These are phyloP conservation scores for Perizoma flavofasciatum DNA, from an alignment of 2,888 invertebrate species.

Conservation along the genomic window DNA sequence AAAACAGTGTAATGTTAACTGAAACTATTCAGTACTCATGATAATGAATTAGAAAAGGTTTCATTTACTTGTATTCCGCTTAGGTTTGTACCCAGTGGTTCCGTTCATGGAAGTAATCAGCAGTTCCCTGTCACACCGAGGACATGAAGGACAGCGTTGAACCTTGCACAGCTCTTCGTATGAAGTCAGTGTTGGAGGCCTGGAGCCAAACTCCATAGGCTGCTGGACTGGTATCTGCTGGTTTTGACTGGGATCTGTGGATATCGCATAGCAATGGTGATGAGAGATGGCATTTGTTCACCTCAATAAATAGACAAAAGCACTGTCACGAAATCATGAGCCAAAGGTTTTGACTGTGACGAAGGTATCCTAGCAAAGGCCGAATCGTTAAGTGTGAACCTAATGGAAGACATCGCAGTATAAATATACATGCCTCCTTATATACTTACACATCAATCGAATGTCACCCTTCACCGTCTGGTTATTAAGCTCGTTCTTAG, in stretches of 20 bases:
- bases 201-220: conserved; percentile 71
- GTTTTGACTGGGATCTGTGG: conserved; percentile 63
- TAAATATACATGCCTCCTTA: too few relatives aligned
- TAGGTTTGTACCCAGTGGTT: conserved; percentile 76
- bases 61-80: conserved; percentile 69
- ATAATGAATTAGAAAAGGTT: too few relatives aligned
- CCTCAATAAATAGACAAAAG: too few relatives aligned
- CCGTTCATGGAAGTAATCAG: conserved; percentile 80
- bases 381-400: too few relatives aligned
- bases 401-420: too few relatives aligned
- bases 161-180: conserved; percentile 77
- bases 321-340: too few relatives aligned
- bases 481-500: conserved; percentile 92
- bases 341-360: too few relatives aligned
- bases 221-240: conserved; percentile 59
- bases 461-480: conserved; percentile 89
- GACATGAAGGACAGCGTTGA: conserved; percentile 73
- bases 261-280: conserved; percentile 7
- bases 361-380: too few relatives aligned
- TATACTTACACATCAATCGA: conserved; percentile 60
- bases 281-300: not conserved
- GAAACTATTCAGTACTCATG: too few relatives aligned
- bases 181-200: conserved; percentile 69
- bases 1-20: conserved; percentile 30
- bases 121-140: conserved; percentile 71